Evolutionary conservation across 2,113 vertebrate species (phyloP).

Genomic region (Puma concolor): DNA sequence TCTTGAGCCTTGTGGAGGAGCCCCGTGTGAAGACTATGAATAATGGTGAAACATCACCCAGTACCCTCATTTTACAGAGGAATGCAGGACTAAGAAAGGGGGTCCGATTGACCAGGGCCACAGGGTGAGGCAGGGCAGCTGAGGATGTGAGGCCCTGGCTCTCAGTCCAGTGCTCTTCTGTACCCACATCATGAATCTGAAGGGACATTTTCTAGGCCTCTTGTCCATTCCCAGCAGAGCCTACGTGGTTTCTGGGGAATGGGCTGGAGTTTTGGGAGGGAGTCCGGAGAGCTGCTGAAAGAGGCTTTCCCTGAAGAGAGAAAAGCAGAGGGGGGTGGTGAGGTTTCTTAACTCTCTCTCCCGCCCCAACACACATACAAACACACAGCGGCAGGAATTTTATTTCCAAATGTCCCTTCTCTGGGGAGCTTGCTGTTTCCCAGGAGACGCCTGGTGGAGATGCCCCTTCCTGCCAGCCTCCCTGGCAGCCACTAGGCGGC

Average conservation of each 20-base stretch:
- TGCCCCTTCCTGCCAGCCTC: conserved; percentile 74
- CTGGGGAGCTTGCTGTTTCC: conserved; percentile 64
- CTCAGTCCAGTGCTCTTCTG: background rate
- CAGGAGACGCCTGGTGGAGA: conserved; percentile 67
- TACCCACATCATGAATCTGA: background rate
- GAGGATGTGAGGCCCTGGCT: background rate
- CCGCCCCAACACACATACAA: background rate
- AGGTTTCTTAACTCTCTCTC: background rate
- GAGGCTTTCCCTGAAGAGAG: conserved; percentile 29
- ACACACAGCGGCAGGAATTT: conserved; percentile 40
- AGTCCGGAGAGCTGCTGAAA: background rate
- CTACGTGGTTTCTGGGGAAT: background rate
- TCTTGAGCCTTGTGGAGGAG: background rate
- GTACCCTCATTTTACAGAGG: background rate
- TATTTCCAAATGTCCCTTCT: conserved; percentile 69
- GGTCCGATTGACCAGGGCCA: background rate
- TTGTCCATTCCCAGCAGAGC: background rate
- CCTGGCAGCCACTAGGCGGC: conserved; percentile 79
- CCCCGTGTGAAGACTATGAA: background rate
- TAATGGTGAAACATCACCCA: background rate
- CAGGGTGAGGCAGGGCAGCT: background rate
- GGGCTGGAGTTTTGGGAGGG: background rate
- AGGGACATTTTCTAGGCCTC: background rate
- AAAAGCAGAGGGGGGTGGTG: background rate
- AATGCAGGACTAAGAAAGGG: background rate